A percentile compares a stretch with the other conserved stretches of the same genome.
These are phyloP conservation scores for Rana temporaria DNA, from an alignment of 2,113 vertebrate genomes.

Conservation along the genomic window DNA sequence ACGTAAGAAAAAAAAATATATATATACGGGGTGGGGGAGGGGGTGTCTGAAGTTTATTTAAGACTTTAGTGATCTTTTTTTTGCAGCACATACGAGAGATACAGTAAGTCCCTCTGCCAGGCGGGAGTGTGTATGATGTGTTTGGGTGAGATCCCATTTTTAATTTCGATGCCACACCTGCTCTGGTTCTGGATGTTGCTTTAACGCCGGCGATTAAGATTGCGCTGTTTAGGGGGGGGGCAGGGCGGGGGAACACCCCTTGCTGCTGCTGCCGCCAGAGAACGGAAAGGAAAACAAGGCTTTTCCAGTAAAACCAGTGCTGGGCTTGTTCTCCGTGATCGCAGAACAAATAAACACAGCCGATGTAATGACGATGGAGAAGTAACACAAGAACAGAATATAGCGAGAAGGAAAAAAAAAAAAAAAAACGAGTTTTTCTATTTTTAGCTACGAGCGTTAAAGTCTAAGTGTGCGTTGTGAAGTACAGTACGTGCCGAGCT, in stretches of 20 bases:
- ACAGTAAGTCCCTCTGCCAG: slow-evolving; percentile 10
- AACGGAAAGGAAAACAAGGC: slow-evolving; percentile 49
- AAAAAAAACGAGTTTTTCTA: slow-evolving; percentile 7
- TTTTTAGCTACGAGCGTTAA: slow-evolving; percentile 18
- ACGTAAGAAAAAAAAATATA: too few species aligned
- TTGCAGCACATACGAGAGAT: slow-evolving; percentile 33
- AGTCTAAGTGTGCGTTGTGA: too few species aligned
- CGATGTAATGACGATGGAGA: slow-evolving; percentile 45
- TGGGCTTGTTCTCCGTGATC: slow-evolving; percentile 34
- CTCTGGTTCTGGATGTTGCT: slow-evolving; percentile 24
- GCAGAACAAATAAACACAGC: slow-evolving; percentile 51
- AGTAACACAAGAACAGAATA: slow-evolving; percentile 31
- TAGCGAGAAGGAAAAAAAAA: background rate
- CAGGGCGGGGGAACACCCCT: slow-evolving; percentile 27
- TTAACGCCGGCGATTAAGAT: slow-evolving; percentile 23
- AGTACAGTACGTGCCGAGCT: too few species aligned
- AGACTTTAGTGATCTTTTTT: slow-evolving; percentile 27
- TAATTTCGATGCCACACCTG: slow-evolving; percentile 43
- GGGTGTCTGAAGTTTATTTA: slow-evolving; percentile 24
- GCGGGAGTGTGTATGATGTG: slow-evolving; percentile 37
- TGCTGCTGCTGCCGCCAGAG: background rate
- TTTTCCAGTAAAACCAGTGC: slow-evolving; percentile 50
- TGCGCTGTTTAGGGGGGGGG: background rate
- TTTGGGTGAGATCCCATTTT: slow-evolving; percentile 40
- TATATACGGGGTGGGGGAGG: too few species aligned